Evolutionary conservation across 2,888 invertebrate species (phyloP), one percentile per base, ranked within the genome.

Genomic region (Drosophila paracracens): DNA sequence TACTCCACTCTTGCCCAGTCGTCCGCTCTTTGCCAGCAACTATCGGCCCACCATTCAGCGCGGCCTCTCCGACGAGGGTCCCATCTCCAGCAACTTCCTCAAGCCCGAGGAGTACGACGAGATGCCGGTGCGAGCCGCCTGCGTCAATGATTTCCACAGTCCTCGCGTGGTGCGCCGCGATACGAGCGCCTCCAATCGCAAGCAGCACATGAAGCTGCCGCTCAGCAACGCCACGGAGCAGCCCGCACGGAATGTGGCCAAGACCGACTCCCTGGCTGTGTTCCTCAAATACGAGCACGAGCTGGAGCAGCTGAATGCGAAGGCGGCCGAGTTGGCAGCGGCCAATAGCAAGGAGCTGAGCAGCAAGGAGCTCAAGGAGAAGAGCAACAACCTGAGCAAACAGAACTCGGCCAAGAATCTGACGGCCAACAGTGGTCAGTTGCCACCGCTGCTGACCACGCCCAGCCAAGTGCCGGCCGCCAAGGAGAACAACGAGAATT

Each of bases 41-140:
- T 91, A 91, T 68, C 88, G 92, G 1, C 93, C 93, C 27, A 93
- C 92, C 56, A 93, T 93, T 58, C 93, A 93, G 67, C 91, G 93
- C 0, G 93, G 93, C 1, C 91, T 93, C 48, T 93, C 93, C 31
- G 93, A 93, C 67, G 93, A 93, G 72, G 93, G 93, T 4, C 93
- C 93, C 53, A 93, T 93, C 66, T 93, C 93, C 0, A 90, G 82
- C 4, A 93, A 92, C 69, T 93, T 93, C 69, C 88, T 93, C 18
- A 93, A 93, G 71, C 92, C 93, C 1, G 93, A 93, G 73, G 93
- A 93, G 66, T 93, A 89, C 60, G 93, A 93, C 56, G 93, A 93
- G 79, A 93, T 93, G 92, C 93, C 93, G 0, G 93, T 93, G 1
- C 91, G 93, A 53, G 91, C 93, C 4, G 93, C 91, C 7, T 93